Evolutionary conservation across 2,113 vertebrate species (phyloP), one percentile per base, ranked within the genome.

Genomic region (Poeciliopsis retropinna): DNA sequence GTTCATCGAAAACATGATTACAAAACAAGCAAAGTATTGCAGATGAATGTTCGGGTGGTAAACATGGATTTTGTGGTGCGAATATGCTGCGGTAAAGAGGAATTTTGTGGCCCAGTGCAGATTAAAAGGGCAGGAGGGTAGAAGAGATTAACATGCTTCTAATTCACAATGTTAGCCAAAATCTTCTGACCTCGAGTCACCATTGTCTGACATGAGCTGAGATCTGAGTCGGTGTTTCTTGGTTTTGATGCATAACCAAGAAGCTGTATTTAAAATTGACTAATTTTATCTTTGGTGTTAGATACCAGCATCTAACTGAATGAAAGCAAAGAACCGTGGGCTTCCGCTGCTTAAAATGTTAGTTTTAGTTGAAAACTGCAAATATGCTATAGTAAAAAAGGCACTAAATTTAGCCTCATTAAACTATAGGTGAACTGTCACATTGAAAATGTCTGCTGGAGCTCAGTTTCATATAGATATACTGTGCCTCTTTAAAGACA

Each of bases 21-120:
- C 65, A 39, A 79, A 74, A 75, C 28, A 34, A 72, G 60, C 32
- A 4, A 15, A 57, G 60, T 17, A 63, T 31, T 32, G 28, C 34
- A 47, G 64, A 47, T 65, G 47, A 70, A 64, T 79, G 82, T 77
- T 79, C 81, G 60, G 71, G 71, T 75, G 29, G 47, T 39, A 60
- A 64, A 64, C 63, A 17, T 39, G 76, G 79, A 67, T 44, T 74
- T 62, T 61, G 10, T 17, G 44, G 60, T 47, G 66, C 67, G 60
- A 68, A 71, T 67, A 22, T 0, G 1, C 64, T 44, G 14, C 27
- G 62, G 72, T 7, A 25, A 77, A 78, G 71, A 62, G 47, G 17
- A 73, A 84, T 85, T 81, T 84, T 17, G 37, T 10, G 12, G 39
- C 67, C 47, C 68, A 84, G 78, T n/a, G 65, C 75, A 66, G 76